A percentile compares a stretch with the other conserved stretches of the same genome.
These are phyloP conservation scores for Aleiodes alternator DNA, from an alignment of 2,888 invertebrate species.

Conservation along the genomic window DNA sequence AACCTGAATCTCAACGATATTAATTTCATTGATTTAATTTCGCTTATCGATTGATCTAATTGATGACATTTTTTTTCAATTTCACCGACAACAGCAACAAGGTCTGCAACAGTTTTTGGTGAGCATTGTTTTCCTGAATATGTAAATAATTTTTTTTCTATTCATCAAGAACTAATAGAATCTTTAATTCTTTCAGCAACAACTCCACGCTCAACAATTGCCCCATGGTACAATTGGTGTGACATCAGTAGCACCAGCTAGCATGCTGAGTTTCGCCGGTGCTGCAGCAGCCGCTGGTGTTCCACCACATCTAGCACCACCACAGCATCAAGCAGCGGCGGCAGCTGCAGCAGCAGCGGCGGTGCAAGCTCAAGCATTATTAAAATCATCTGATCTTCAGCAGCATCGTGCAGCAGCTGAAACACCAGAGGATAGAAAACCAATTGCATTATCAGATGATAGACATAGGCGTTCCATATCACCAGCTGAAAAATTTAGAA, in stretches of 20 bases:
- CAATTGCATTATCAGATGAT: conserved; percentile 76
- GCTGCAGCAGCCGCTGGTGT: conserved; percentile 76
- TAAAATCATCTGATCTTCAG: conserved; percentile 77
- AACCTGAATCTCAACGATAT: no score
- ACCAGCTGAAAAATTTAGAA: conserved; percentile 89
- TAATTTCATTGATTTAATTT: no score
- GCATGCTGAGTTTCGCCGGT: conserved; percentile 77
- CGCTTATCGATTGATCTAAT: neutral
- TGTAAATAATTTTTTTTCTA: neutral
- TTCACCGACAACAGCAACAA: conserved; percentile 94
- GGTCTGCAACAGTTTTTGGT: conserved; percentile 94
- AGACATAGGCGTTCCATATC: conserved; percentile 84
- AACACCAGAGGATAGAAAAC: conserved; percentile 79
- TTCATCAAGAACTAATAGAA: neutral
- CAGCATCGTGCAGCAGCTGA: conserved; percentile 73
- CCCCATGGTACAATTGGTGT: conserved; percentile 80
- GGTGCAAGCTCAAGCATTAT: conserved; percentile 64
- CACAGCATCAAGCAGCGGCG: conserved; percentile 77
- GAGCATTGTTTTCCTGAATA: conserved; percentile 77
- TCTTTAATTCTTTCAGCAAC: conserved; percentile 80
- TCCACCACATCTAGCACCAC: conserved; percentile 79
- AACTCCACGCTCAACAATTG: conserved; percentile 92
- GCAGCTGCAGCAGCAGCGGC: conserved; percentile 76
- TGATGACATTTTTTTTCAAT: conserved; percentile 62
- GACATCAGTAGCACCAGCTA: conserved; percentile 75